A percentile compares a stretch with the other conserved stretches of the same genome.
These are phyloP conservation scores for Calameuta filiformis DNA, from an alignment of 2,888 invertebrate species.

Conservation along the genomic window DNA sequence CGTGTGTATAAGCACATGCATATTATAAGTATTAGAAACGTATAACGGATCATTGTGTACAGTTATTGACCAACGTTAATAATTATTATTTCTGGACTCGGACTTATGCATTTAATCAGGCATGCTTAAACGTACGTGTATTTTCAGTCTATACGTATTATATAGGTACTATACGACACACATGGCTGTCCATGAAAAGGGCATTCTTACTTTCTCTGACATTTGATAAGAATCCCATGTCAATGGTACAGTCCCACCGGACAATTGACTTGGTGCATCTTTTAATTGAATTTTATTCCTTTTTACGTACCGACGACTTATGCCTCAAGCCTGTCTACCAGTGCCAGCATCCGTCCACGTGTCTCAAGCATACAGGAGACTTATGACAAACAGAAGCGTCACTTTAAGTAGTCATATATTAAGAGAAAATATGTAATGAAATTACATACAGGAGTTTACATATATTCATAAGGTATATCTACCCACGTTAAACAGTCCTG, in stretches of 20 bases:
- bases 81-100: not conserved
- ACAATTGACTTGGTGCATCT: not conserved
- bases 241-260: not conserved
- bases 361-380: not conserved
- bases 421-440: not conserved
- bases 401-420: not conserved
- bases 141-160: not conserved
- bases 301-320: not conserved
- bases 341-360: not conserved
- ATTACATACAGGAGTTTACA: not conserved
- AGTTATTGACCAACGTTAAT: not conserved
- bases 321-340: not conserved
- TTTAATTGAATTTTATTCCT: not conserved
- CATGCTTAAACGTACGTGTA: not conserved
- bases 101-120: not conserved
- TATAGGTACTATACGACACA: not conserved
- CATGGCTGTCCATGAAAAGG: not conserved
- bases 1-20: accelerated
- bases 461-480: not conserved
- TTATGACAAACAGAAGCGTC: not conserved
- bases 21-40: not conserved
- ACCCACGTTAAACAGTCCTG: not conserved
- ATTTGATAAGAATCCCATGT: not conserved
- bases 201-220: not conserved
- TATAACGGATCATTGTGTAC: not conserved